A percentile compares a stretch with the other conserved stretches of the same genome.
Conservation (phyloP, 2,888 invertebrate genomes). For the Aphodius granarius region DNA sequence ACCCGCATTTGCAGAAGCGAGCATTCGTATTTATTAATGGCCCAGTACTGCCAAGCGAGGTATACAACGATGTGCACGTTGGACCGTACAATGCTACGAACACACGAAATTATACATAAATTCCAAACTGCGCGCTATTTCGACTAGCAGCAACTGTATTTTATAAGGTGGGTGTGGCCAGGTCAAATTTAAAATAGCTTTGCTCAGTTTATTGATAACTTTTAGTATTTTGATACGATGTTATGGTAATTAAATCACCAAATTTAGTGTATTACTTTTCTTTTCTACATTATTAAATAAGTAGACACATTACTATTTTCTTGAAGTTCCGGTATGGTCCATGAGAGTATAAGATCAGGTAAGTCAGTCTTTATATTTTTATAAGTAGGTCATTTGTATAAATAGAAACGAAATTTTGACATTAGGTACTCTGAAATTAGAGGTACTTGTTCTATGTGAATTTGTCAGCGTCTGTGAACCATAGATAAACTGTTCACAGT, state of each 20-base stretch:
- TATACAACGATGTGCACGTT: background rate
- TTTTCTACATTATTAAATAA: background rate
- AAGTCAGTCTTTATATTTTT: too few relatives aligned
- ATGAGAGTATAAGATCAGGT: too few relatives aligned
- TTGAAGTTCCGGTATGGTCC: too few relatives aligned
- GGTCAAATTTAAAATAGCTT: background rate
- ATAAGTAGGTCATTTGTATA: too few relatives aligned
- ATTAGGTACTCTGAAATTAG: too few relatives aligned
- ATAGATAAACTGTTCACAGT: too few relatives aligned
- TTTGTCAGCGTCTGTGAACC: too few relatives aligned
- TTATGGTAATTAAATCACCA: background rate
- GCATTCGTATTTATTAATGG: background rate
- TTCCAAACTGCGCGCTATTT: background rate
- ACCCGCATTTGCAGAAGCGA: background rate
- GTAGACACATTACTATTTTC: background rate
- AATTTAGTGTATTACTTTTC: background rate
- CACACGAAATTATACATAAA: background rate
- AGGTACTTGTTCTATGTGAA: too few relatives aligned
- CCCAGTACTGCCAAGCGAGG: background rate
- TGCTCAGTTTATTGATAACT: background rate
- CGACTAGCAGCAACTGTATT: background rate
- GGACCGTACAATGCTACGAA: background rate
- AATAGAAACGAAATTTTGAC: too few relatives aligned
- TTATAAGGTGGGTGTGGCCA: background rate
- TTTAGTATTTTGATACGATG: background rate